Evolutionary conservation across 2,888 invertebrate species (phyloP), one percentile per base, ranked within the genome.

Genomic region (Phania funesta): DNA sequence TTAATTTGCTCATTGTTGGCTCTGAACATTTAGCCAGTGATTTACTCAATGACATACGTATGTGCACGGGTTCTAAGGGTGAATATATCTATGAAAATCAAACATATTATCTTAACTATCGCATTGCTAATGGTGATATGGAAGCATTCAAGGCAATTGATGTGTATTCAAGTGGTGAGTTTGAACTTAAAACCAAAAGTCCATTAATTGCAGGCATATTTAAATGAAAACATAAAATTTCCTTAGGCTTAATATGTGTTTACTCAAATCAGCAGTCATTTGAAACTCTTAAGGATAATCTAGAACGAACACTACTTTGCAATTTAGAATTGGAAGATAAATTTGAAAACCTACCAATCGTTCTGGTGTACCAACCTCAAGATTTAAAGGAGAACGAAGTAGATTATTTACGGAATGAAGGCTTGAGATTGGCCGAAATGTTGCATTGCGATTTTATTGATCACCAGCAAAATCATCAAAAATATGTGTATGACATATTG

Each of bases 251-350:
- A 87, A 96, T 96, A 91, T 96, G 96, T 91, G 95, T 96, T 22
- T 99, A 96, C 91, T 96, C 97, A 87, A 97, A 97, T 87, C 95
- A 96, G 86, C 96, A 96, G 87, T 96, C 97, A 0, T 96, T 98
- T 87, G 97, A 98, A 88, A 98, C 97, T 89, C 95, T 99, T 64
- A 93, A 97, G 85, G 96, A 96, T 77, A 97, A 97, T 90, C 93
- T 99, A 84, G 97, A 98, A 90, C 96, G 97, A 90, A 97, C 97
- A 3, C 92, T 98, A 26, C 92, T 98, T 9, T 95, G 96, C 18
- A 97, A 98, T 92, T 92, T 98, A 76, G 97, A 97, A 87, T 95
- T 96, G 86, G 97, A 98, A 88, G 98, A 98, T 88, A 95, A 97
- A 87, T 96, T 97, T 90, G 96, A 97, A 92, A 90, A 95, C 83